These are phyloP conservation scores for Drosophila kohkoa DNA, from an alignment of 1,140 invertebrate genomes.

Conservation along the genomic window DNA sequence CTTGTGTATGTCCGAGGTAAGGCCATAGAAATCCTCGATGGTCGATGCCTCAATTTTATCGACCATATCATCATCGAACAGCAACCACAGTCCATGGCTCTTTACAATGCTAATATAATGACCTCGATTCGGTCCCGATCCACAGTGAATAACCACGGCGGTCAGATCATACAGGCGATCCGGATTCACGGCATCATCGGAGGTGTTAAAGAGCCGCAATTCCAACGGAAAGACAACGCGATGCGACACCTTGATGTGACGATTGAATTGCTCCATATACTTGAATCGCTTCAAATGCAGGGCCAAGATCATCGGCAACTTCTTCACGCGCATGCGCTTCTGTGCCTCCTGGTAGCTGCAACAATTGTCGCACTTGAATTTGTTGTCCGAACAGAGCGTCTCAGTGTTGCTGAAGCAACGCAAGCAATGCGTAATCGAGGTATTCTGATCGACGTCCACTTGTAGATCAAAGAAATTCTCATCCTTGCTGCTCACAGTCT, in stretches of 20 bases:
- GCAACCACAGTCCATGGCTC: constrained; percentile 99
- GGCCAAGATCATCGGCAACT: constrained; percentile 98
- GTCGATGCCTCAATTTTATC: constrained; percentile 99
- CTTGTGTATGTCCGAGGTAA: constrained; percentile 99
- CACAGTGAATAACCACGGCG: constrained; percentile 99
- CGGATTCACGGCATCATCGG: constrained; percentile 98
- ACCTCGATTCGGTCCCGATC: constrained; percentile 98
- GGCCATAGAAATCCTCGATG: constrained; percentile 99
- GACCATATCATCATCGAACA: constrained; percentile 99
- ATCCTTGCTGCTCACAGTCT: constrained; percentile 99
- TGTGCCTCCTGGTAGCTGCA: constrained; percentile 99
- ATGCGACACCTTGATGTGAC: constrained; percentile 99
- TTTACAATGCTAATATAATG: constrained; percentile 99
- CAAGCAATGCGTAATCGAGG: constrained; percentile 99
- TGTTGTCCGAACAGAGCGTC: constrained; percentile 99
- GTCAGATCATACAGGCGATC: constrained; percentile 99
- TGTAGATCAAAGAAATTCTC: constrained; percentile 99
- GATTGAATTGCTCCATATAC: constrained; percentile 99
- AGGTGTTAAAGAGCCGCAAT: constrained; percentile 99
- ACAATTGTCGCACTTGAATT: constrained; percentile 99
- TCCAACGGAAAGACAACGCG: constrained; percentile 99
- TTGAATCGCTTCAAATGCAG: constrained; percentile 99
- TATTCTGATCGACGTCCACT: constrained; percentile 99
- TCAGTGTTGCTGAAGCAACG: constrained; percentile 99
- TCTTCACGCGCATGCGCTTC: constrained; percentile 99